These are phyloP conservation scores for Cyclophora albipunctata DNA, from an alignment of 2,888 invertebrate genomes.

Conservation along the genomic window DNA sequence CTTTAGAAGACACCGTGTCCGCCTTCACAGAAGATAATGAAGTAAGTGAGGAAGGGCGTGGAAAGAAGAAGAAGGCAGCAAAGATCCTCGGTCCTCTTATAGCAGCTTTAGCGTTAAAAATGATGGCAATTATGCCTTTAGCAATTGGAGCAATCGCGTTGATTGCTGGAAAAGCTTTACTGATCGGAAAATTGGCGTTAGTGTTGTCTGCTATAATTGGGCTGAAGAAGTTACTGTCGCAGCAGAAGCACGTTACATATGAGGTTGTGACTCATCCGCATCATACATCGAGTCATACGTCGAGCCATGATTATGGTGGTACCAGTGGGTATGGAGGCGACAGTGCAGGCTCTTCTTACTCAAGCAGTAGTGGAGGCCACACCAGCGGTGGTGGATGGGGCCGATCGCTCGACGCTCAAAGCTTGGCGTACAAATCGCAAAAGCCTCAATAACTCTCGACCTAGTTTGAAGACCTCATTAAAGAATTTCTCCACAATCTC, in stretches of 20 bases:
- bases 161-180: constrained; percentile 88
- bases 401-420: constrained; percentile 84
- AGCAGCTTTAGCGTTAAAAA: constrained; percentile 84
- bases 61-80: constrained; percentile 88
- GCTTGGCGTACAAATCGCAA: constrained; percentile 86
- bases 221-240: constrained; percentile 86
- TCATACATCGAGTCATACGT: constrained; percentile 80
- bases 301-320: constrained; percentile 78
- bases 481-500: constrained; percentile 54
- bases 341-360: constrained; percentile 72
- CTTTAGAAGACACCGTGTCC: constrained; percentile 83
- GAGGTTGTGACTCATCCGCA: constrained; percentile 91
- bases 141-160: constrained; percentile 88
- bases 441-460: constrained; percentile 72
- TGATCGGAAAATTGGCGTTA: constrained; percentile 89
- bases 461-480: constrained; percentile 52
- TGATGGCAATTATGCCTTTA: constrained; percentile 85
- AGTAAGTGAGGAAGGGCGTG: constrained; percentile 81
- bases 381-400: constrained; percentile 82
- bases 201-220: constrained; percentile 89
- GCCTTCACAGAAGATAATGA: constrained; percentile 73
- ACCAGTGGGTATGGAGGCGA: constrained; percentile 80
- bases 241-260: constrained; percentile 90
- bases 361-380: constrained; percentile 61
- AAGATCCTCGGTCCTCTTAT: constrained; percentile 86